phyloP scores from a whole-genome alignment of 2,797 vertebrate genomes.

The Spinus olivaceus region DNA sequence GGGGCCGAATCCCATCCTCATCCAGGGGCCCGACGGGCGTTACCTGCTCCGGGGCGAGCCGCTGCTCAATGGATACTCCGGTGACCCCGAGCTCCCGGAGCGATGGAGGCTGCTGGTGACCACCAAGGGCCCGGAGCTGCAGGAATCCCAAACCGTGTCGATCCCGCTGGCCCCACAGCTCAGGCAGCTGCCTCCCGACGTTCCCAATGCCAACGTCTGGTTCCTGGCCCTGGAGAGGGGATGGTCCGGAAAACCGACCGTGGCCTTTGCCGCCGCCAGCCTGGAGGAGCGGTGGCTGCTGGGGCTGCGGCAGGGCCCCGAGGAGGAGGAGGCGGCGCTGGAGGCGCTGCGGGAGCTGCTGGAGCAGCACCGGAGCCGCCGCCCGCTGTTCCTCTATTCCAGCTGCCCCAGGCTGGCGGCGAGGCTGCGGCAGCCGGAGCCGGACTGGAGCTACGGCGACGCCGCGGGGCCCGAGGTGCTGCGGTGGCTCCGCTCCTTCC shows the following conservation, averaged over 20 bases:
- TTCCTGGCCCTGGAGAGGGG: background rate
- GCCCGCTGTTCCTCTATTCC: background rate
- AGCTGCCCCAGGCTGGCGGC: accelerated
- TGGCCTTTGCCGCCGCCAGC: background rate
- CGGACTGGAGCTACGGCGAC: accelerated
- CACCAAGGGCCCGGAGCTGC: background rate
- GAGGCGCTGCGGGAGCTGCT: background rate
- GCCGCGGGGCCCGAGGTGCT: accelerated
- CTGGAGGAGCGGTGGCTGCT: background rate
- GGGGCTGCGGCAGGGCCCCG: background rate
- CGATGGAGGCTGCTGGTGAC: background rate
- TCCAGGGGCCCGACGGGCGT: background rate
- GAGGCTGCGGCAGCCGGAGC: background rate
- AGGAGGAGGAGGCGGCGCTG: background rate
- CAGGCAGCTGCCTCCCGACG: accelerated
- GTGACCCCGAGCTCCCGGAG: accelerated
- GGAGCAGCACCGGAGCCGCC: background rate
- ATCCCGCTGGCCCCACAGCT: accelerated
- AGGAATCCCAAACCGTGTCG: accelerated
- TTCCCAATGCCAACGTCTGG: background rate
- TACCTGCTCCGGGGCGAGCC: background rate
- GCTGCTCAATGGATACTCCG: accelerated
- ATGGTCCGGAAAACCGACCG: accelerated
- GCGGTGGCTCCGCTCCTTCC: background rate
- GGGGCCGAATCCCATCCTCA: background rate